Conservation (phyloP, 1,140 invertebrate genomes). For the Coptotermes formosanus region DNA sequence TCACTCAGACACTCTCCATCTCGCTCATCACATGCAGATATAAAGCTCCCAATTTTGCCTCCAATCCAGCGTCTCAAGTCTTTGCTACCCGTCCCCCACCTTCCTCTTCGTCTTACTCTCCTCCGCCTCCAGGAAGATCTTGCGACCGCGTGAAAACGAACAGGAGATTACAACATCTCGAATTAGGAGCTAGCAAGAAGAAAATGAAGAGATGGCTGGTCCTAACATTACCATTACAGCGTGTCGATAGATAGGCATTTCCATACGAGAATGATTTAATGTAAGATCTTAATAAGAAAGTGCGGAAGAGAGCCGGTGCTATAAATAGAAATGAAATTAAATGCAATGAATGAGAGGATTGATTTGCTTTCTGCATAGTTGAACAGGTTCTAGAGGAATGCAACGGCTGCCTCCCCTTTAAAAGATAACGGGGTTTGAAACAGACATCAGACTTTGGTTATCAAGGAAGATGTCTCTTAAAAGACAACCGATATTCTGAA, state of each 20-base stretch:
- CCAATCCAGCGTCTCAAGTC: slow-evolving; percentile 27
- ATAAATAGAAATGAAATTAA: slow-evolving; percentile 2
- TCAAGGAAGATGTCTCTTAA: no score
- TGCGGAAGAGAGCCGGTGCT: background rate
- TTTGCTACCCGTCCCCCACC: background rate
- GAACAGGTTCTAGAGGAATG: background rate
- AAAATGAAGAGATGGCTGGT: background rate
- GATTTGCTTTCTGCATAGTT: slow-evolving; percentile 9
- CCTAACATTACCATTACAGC: background rate
- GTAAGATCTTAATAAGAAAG: slow-evolving; percentile 7
- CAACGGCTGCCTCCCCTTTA: background rate
- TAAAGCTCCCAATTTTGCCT: slow-evolving; percentile 33
- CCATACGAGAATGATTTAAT: slow-evolving; percentile 8
- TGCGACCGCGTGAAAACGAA: slow-evolving; percentile 13
- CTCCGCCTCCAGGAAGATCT: background rate
- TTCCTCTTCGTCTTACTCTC: no score
- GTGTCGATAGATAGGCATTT: background rate
- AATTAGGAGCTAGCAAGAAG: slow-evolving; percentile 24
- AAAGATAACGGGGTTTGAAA: background rate
- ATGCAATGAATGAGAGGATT: slow-evolving; percentile 8
- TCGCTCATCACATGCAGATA: slow-evolving; percentile 27
- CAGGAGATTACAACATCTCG: slow-evolving; percentile 28
- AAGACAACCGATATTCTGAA: no score
- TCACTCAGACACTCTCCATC: background rate
- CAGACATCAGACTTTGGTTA: background rate